phyloP scores from a whole-genome alignment of 2,113 vertebrate species.

The Pseudopipra pipra region DNA sequence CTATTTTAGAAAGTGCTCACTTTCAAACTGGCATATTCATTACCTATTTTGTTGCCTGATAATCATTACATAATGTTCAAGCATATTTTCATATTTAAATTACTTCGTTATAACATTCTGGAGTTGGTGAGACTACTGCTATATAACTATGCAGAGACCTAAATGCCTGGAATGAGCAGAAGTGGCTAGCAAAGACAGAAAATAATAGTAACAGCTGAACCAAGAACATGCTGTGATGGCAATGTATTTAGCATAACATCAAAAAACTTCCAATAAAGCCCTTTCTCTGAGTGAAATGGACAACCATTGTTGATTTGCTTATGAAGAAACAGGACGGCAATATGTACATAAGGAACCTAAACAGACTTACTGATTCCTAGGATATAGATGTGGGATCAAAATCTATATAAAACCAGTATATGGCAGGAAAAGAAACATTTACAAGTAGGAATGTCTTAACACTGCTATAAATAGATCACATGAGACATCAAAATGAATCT shows the following conservation, averaged over 20 bases:
- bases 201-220: neutral
- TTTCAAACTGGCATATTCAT: neutral
- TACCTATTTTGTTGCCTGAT: neutral
- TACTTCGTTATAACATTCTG: neutral
- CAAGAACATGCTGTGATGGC: neutral
- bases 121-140: neutral
- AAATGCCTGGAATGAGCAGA: slow-evolving; percentile 15
- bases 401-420: neutral
- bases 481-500: neutral
- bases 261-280: neutral
- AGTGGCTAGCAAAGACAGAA: neutral
- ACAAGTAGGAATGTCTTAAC: neutral
- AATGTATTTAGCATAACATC: neutral
- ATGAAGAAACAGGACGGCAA: neutral
- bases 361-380: neutral
- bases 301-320: neutral
- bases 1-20: neutral
- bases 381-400: neutral
- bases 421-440: neutral
- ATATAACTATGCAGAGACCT: neutral
- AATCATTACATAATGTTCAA: neutral
- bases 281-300: neutral
- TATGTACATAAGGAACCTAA: neutral
- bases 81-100: neutral
- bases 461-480: neutral